Percentiles rank a stretch among this genome's conserved stretches.
phyloP scores from a whole-genome alignment of 2,113 vertebrate genomes.

The Fukomys damarensis region DNA sequence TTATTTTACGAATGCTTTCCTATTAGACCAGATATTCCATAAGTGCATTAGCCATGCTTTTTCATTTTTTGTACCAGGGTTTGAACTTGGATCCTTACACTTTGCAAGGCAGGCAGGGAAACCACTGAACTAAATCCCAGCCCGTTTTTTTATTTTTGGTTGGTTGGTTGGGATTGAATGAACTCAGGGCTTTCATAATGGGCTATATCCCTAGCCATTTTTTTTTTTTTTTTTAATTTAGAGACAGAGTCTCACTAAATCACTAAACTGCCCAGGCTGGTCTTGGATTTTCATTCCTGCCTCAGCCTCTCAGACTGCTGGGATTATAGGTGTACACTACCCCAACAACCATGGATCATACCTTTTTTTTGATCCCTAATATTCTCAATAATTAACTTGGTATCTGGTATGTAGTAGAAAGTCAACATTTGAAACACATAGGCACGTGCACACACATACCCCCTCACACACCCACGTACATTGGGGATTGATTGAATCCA shows the following conservation, averaged over 20 bases:
- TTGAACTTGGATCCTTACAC: too few species aligned
- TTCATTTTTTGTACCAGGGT: too few species aligned
- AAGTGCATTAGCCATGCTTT: not conserved
- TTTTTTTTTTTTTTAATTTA: not conserved
- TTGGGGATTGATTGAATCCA: not conserved
- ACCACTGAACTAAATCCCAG: too few species aligned
- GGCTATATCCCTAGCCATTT: not conserved
- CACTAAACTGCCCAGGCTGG: not conserved
- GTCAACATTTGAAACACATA: not conserved
- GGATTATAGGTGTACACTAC: not conserved
- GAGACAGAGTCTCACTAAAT: not conserved
- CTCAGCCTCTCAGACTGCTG: not conserved
- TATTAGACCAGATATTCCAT: not conserved
- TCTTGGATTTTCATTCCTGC: not conserved
- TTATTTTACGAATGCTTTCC: conserved; percentile 1
- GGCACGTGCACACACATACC: not conserved
- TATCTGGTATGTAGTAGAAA: not conserved
- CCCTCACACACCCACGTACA: not conserved
- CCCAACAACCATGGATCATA: not conserved
- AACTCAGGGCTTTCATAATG: not conserved
- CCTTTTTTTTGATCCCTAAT: not conserved
- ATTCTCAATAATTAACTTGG: not conserved
- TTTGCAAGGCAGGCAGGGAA: too few species aligned
- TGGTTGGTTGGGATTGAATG: not conserved
- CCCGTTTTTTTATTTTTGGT: too few species aligned